Conservation (phyloP, 2,888 invertebrate species). For the Cancer borealis region DNA sequence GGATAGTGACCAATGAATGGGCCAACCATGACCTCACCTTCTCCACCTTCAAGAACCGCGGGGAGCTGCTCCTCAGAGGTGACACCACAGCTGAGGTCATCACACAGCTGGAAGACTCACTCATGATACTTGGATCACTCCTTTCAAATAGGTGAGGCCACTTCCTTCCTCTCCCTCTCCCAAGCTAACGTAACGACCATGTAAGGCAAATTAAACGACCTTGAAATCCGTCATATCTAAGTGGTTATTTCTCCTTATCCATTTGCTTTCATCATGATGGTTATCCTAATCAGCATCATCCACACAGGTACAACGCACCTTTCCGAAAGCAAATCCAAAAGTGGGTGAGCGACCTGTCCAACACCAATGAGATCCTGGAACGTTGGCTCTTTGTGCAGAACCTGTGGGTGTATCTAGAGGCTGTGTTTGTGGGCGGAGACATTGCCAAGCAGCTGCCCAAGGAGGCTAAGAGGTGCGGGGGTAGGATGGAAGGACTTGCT, state of each 20-base stretch:
- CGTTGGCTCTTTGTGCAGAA: slow-evolving; percentile 98
- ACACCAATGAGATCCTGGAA: slow-evolving; percentile 97
- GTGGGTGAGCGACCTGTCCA: slow-evolving; percentile 95
- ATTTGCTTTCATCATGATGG: background rate
- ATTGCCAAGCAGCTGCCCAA: slow-evolving; percentile 98
- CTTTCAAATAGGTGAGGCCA: slow-evolving; percentile 89
- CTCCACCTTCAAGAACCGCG: slow-evolving; percentile 96
- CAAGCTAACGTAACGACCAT: too few relatives aligned
- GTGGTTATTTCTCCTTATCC: background rate
- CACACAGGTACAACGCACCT: slow-evolving; percentile 91
- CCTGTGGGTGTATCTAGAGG: slow-evolving; percentile 98
- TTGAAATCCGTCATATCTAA: too few relatives aligned
- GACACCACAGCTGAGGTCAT: slow-evolving; percentile 97
- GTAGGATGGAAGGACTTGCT: background rate
- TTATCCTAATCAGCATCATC: background rate
- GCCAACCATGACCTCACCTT: slow-evolving; percentile 95
- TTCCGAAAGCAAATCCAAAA: slow-evolving; percentile 97
- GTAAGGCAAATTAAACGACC: too few relatives aligned
- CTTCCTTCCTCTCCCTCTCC: background rate
- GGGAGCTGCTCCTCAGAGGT: slow-evolving; percentile 93
- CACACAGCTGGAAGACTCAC: slow-evolving; percentile 94
- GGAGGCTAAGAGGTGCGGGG: slow-evolving; percentile 87
- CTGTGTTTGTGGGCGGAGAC: slow-evolving; percentile 98
- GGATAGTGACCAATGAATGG: slow-evolving; percentile 97
- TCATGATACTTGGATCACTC: slow-evolving; percentile 97